These are phyloP conservation scores for Xenentodon cancila DNA, from an alignment of 2,797 vertebrate genomes.

Conservation along the genomic window DNA sequence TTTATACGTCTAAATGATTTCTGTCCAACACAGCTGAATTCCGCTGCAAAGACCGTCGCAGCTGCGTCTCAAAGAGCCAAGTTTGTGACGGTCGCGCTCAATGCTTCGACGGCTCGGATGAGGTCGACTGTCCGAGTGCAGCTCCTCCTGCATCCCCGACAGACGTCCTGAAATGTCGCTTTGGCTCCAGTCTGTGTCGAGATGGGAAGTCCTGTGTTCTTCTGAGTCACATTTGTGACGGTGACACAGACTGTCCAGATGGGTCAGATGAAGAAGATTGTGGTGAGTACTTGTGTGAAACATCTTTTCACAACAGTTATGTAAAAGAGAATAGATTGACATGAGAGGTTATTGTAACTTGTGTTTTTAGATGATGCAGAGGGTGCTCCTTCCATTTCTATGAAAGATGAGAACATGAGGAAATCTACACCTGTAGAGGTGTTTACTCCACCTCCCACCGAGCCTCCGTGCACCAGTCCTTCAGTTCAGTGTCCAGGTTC, in stretches of 20 bases:
- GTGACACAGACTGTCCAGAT: constrained; percentile 85
- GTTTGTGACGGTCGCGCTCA: constrained; percentile 74
- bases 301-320: no score
- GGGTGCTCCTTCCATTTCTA: rapidly evolving
- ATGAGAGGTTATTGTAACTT: no score
- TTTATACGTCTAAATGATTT: no score
- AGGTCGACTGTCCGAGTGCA: constrained; percentile 43
- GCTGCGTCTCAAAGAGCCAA: constrained; percentile 55
- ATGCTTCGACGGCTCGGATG: constrained; percentile 77
- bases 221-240: constrained; percentile 79
- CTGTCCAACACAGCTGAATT: constrained; percentile 12
- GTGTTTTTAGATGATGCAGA: constrained; percentile 2
- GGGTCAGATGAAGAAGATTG: constrained; percentile 88
- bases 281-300: constrained; percentile 41
- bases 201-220: constrained; percentile 76
- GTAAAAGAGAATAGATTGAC: no score
- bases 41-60: constrained; percentile 63
- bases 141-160: neutral
- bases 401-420: neutral
- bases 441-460: constrained; percentile 2
- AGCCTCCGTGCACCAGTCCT: constrained; percentile 67
- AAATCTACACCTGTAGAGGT: rapidly evolving
- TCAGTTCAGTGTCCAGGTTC: constrained; percentile 79
- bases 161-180: constrained; percentile 23
- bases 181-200: constrained; percentile 67